These are phyloP conservation scores for Gorsachius goisagi DNA, from an alignment of 2,113 vertebrate genomes.

Conservation along the genomic window DNA sequence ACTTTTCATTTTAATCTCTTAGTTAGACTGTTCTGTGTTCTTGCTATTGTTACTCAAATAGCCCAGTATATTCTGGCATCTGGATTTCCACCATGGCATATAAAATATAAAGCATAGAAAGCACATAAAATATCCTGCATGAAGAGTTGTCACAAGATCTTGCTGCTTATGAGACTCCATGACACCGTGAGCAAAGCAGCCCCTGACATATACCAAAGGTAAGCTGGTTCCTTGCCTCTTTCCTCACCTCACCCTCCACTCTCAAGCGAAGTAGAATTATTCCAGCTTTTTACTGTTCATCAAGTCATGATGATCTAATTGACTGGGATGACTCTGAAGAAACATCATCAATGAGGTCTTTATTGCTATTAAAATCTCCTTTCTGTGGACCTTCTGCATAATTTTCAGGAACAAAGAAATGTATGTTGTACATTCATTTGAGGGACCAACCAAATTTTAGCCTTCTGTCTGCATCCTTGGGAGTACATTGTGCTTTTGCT, in stretches of 20 bases:
- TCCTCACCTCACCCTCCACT: background rate
- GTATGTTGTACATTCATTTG: background rate
- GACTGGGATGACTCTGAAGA: background rate
- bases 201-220: background rate
- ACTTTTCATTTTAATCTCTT: background rate
- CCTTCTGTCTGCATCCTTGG: background rate
- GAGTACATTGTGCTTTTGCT: background rate
- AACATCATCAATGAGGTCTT: background rate
- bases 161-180: background rate
- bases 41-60: background rate
- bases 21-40: background rate
- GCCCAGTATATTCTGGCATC: background rate
- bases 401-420: background rate
- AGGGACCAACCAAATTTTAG: background rate
- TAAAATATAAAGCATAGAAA: no score
- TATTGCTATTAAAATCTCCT: background rate
- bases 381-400: background rate
- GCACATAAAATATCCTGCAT: background rate
- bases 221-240: background rate
- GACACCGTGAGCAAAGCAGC: background rate
- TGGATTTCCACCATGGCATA: background rate
- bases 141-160: background rate
- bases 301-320: background rate
- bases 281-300: background rate
- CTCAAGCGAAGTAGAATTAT: background rate